Evolutionary conservation across 2,113 vertebrate species (phyloP).

Genomic region (Eonycteris spelaea): DNA sequence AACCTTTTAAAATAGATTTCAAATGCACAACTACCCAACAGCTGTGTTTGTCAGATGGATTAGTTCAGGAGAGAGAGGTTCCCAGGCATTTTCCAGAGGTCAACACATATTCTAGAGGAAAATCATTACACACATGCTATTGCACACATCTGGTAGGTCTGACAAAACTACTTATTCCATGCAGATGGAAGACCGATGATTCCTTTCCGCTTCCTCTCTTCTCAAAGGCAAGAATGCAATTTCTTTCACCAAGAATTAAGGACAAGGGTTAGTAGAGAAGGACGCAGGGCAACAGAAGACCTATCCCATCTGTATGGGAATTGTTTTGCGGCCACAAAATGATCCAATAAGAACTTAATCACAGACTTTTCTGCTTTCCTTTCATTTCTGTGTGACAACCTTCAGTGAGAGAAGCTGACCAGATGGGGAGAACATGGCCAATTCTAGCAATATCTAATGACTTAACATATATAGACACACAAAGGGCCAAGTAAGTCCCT

Average conservation of each 20-base stretch:
- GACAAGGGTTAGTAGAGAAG: background rate
- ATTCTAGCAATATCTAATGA: background rate
- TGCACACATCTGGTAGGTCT: background rate
- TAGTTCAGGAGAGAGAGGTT: background rate
- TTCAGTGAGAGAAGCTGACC: background rate
- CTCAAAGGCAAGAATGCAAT: background rate
- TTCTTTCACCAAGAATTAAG: background rate
- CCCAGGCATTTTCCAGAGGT: constrained; percentile 5
- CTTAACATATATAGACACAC: background rate
- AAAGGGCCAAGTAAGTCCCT: background rate
- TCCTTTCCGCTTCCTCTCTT: background rate
- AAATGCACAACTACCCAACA: background rate
- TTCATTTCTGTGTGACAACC: background rate
- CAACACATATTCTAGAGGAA: constrained; percentile 51
- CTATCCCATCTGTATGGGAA: background rate
- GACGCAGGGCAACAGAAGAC: background rate
- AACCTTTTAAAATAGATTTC: constrained; percentile 42
- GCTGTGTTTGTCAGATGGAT: constrained; percentile 19
- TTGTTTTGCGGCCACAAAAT: background rate
- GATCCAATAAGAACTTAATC: background rate
- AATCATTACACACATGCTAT: background rate
- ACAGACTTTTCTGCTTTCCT: background rate
- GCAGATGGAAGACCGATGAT: background rate
- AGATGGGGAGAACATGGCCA: background rate
- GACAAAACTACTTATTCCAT: background rate